These are phyloP conservation scores for Perca fluviatilis DNA, from an alignment of 2,113 vertebrate species.

Conservation along the genomic window DNA sequence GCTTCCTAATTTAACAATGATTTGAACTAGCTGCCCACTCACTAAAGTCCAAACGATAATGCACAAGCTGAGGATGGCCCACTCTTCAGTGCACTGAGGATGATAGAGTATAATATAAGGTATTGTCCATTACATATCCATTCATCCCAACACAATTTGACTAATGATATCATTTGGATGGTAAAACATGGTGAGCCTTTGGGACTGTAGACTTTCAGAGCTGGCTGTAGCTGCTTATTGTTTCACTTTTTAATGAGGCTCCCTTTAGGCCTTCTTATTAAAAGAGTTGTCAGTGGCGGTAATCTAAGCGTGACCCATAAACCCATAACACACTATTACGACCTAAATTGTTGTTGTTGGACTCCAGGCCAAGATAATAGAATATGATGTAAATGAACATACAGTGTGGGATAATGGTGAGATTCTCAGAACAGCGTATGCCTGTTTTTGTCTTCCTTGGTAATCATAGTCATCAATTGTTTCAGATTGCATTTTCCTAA, in stretches of 20 bases:
- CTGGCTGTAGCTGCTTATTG: slow-evolving; percentile 33
- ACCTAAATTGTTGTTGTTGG: slow-evolving; percentile 42
- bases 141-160: slow-evolving; percentile 21
- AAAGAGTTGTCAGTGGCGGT: slow-evolving; percentile 42
- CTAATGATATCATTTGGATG: slow-evolving; percentile 42
- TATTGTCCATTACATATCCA: slow-evolving; percentile 26
- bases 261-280: slow-evolving; percentile 54
- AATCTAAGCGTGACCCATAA: slow-evolving; percentile 51
- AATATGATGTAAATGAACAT: slow-evolving; percentile 25
- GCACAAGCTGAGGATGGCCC: background rate
- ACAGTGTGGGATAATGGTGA: background rate
- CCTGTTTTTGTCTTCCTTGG: slow-evolving; percentile 2
- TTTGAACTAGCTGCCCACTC: background rate
- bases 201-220: slow-evolving; percentile 9
- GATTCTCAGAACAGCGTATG: background rate
- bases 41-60: slow-evolving; percentile 5
- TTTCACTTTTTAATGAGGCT: slow-evolving; percentile 50
- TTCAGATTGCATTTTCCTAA: slow-evolving; percentile 28
- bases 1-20: background rate
- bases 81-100: slow-evolving; percentile 2
- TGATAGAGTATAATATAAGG: background rate
- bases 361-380: slow-evolving; percentile 35
- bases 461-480: slow-evolving; percentile 11
- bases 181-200: slow-evolving; percentile 23
- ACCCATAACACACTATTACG: slow-evolving; percentile 32